A percentile compares a stretch with the other conserved stretches of the same genome.
Conservation (phyloP, 2,113 vertebrate genomes). For the Dipodomys stephensi region DNA sequence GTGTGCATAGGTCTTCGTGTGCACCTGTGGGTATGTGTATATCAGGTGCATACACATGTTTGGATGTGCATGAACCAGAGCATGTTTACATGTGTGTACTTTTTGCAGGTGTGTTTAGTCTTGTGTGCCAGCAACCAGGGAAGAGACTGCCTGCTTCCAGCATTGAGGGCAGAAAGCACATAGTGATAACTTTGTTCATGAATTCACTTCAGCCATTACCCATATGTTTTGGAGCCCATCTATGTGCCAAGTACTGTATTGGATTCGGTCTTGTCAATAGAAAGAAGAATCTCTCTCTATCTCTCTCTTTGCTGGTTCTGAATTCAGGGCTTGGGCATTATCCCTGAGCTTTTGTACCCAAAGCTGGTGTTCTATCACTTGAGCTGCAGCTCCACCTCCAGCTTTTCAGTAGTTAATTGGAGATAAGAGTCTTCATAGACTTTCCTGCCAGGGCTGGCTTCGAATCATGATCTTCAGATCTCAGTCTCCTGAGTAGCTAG, state of each 20-base stretch:
- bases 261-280: not conserved
- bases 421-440: no score
- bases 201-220: not conserved
- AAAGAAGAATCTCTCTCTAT: not conserved
- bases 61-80: not conserved
- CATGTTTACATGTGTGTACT: no score
- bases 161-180: not conserved
- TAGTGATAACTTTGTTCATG: not conserved
- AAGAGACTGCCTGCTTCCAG: not conserved
- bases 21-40: not conserved
- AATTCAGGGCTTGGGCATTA: no score
- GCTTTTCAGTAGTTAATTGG: no score
- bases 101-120: not conserved
- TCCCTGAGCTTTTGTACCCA: no score
- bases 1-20: not conserved
- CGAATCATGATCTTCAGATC: no score
- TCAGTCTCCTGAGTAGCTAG: no score
- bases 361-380: no score
- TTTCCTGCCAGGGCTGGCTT: no score
- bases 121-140: not conserved
- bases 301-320: no score
- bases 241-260: not conserved
- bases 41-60: rapidly evolving
- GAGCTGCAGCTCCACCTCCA: no score
- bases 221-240: not conserved